Percentiles rank a stretch among this genome's conserved stretches.
These are phyloP conservation scores for Pogonomyrmex barbatus DNA, from an alignment of 1,140 invertebrate genomes.

Conservation along the genomic window DNA sequence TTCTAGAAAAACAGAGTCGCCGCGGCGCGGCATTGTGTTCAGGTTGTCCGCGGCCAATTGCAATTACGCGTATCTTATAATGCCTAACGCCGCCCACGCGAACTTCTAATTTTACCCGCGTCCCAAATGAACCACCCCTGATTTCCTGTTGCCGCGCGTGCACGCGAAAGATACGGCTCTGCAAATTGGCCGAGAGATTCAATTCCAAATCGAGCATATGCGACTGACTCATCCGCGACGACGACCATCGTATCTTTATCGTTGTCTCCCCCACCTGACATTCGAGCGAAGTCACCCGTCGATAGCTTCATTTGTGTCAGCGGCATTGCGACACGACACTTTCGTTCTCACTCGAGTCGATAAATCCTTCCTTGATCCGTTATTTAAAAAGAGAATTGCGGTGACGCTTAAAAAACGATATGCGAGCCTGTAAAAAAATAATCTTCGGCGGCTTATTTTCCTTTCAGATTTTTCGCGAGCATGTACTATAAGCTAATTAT, in stretches of 20 bases:
- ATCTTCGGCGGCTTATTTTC: background rate
- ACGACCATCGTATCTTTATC: slow-evolving; percentile 32
- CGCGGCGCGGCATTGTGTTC: slow-evolving; percentile 64
- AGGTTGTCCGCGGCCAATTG: slow-evolving; percentile 68
- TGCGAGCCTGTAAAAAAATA: background rate
- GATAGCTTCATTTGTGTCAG: slow-evolving; percentile 15
- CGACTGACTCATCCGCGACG: slow-evolving; percentile 32
- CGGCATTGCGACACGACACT: background rate
- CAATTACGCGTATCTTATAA: slow-evolving; percentile 78
- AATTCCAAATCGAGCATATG: background rate
- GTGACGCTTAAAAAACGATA: background rate
- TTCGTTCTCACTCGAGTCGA: background rate
- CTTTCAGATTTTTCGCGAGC: background rate
- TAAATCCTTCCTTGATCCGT: background rate
- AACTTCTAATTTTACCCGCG: slow-evolving; percentile 78
- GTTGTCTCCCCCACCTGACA: slow-evolving; percentile 7
- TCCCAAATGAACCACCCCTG: slow-evolving; percentile 66
- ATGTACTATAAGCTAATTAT: too few species aligned
- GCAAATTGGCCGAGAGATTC: slow-evolving; percentile 31
- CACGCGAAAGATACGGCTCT: slow-evolving; percentile 3
- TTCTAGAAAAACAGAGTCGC: slow-evolving; percentile 67
- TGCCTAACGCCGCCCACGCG: slow-evolving; percentile 65
- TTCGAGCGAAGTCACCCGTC: background rate
- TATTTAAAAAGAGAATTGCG: background rate
- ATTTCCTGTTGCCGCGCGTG: slow-evolving; percentile 68